Evolutionary conservation across 2,797 vertebrate genomes (phyloP), one percentile per base, ranked within the genome.

Genomic region (Pteropus rufus): DNA sequence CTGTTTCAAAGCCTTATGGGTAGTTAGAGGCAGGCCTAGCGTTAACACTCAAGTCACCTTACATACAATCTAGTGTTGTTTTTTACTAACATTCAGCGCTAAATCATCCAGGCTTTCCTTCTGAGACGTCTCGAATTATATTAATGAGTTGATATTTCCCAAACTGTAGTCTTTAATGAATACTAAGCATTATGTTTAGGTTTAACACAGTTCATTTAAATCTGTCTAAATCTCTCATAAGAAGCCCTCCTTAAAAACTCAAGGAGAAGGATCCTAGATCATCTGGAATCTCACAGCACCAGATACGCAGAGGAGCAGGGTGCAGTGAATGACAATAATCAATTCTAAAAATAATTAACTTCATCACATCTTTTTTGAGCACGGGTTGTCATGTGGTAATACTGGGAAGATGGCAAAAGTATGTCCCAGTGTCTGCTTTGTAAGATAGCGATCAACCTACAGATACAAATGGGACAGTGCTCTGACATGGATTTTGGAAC

Each of bases 281-380:
- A 84, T 84, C 49, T 67, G 36, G 7, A 75, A 75, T 91, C 41
- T 77, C 34, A 9, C 16, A 36, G 4, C 2, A 70, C 23, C 75
- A 86, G 80, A 65, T 26, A 58, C 23, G 31, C 10, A 5, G 69
- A 81, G 69, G 69, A 70, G 10, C 46, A 86, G 10, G 3, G 11
- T 82, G 12, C 36, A 36, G 36, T 76, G 52, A 79, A 79, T 81
- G 89, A 88, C 7, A 89, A 89, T 60, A 85, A 89, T 49, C 19
- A 72, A 36, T 75, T 85, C 83, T 56, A 91, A 65, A 97, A 86
- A 49, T 69, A 73, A 80, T 91, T 84, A 84, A 85, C 19, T 9
- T 7, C 18, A 58, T 54, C 15, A 24, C 11, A 44, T 89, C 14
- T 58, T 93, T 75, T 77, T 41, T 77, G 76, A 96, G 36, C 29